Evolutionary conservation across 2,113 vertebrate genomes (phyloP).

Genomic region (Pseudonaja textilis): DNA sequence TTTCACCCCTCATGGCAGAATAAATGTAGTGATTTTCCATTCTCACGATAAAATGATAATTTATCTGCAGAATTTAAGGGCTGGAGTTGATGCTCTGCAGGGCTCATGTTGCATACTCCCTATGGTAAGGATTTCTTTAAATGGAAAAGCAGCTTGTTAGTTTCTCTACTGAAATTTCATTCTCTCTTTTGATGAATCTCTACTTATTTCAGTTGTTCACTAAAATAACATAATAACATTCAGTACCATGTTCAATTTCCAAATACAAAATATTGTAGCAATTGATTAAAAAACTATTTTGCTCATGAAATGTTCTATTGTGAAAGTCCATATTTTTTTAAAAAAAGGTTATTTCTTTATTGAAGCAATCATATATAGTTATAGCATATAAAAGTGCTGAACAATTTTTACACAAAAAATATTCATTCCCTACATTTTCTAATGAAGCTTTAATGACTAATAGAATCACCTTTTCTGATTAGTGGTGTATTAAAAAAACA

Average conservation of each 20-base stretch:
- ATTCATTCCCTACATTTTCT: constrained; percentile 16
- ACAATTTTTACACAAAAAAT: constrained; percentile 27
- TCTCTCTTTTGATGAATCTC: background rate
- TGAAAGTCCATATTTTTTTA: background rate
- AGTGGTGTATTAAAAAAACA: background rate
- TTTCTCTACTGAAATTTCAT: background rate
- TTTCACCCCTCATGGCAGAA: background rate
- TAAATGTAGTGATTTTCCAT: background rate
- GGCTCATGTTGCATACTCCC: background rate
- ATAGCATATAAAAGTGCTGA: background rate
- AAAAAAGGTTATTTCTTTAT: background rate
- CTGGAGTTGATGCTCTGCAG: background rate
- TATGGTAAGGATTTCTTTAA: background rate
- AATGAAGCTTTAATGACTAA: constrained; percentile 16
- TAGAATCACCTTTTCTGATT: background rate
- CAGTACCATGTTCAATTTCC: background rate
- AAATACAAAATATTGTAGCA: background rate
- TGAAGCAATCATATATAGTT: background rate
- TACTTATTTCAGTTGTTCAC: background rate
- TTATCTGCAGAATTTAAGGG: background rate
- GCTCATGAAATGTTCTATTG: background rate
- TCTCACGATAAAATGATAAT: background rate
- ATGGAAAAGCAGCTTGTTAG: background rate
- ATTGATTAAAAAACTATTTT: background rate
- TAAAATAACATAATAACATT: background rate